These are phyloP conservation scores for Adelges cooleyi DNA, from an alignment of 1,140 invertebrate genomes.

Conservation along the genomic window DNA sequence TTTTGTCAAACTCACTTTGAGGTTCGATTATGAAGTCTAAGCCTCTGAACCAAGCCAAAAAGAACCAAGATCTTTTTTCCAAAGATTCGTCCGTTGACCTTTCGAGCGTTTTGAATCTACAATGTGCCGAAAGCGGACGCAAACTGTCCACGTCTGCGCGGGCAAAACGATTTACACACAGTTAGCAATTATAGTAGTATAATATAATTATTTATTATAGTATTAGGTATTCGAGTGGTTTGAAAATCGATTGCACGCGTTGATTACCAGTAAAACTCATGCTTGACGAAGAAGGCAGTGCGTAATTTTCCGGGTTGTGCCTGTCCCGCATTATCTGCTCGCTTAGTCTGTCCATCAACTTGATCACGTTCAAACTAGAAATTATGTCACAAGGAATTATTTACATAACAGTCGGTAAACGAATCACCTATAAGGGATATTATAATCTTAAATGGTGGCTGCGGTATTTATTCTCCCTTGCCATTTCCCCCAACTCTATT, in stretches of 20 bases:
- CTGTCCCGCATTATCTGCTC: not conserved
- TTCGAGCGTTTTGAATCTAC: not conserved
- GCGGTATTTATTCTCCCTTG: too few species aligned
- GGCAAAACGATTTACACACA: too few species aligned
- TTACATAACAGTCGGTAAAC: too few species aligned
- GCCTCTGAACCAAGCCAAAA: slow-evolving; percentile 17
- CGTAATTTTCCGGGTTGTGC: not conserved
- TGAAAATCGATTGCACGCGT: too few species aligned
- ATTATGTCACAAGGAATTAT: too few species aligned
- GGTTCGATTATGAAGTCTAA: slow-evolving; percentile 32
- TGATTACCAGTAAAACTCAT: slow-evolving; percentile 23
- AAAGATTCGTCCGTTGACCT: not conserved
- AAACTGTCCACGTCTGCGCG: not conserved
- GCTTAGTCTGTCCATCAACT: slow-evolving; percentile 11
- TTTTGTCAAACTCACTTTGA: slow-evolving; percentile 32
- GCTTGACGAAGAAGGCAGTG: slow-evolving; percentile 1
- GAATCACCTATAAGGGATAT: too few species aligned
- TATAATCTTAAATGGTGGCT: too few species aligned
- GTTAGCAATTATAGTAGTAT: too few species aligned
- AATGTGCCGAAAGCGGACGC: not conserved
- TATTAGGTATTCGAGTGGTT: too few species aligned
- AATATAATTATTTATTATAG: too few species aligned
- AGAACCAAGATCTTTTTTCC: slow-evolving; percentile 17
- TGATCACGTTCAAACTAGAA: not conserved
- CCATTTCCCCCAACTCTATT: too few species aligned